These are phyloP conservation scores for Clostera curtula DNA, from an alignment of 2,888 invertebrate species.

Conservation along the genomic window DNA sequence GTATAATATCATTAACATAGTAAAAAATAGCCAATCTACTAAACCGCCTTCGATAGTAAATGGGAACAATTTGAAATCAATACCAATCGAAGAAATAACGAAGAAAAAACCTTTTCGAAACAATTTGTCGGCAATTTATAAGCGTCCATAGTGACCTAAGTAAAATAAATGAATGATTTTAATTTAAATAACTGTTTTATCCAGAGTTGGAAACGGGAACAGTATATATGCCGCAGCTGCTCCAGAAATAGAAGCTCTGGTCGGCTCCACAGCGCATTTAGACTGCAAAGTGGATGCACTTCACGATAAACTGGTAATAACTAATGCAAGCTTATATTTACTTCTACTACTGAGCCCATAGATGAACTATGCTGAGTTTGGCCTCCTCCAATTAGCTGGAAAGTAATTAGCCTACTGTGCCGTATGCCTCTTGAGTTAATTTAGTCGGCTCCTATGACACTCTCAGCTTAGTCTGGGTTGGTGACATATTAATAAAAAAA, in stretches of 20 bases:
- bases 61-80: too few species aligned
- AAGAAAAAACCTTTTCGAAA: too few species aligned
- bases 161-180: constrained; percentile 9
- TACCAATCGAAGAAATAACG: too few species aligned
- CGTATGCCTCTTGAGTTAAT: constrained; percentile 4
- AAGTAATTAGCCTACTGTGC: not conserved
- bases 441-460: constrained; percentile 5
- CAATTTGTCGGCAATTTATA: too few species aligned
- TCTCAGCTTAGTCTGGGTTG: too few species aligned
- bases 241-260: constrained; percentile 60
- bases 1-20: too few species aligned
- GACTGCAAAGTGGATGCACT: constrained; percentile 69
- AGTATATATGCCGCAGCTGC: constrained; percentile 63
- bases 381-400: constrained; percentile 7
- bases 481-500: constrained; percentile 12
- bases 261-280: constrained; percentile 61
- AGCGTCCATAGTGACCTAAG: too few species aligned
- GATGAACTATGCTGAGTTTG: constrained; percentile 6
- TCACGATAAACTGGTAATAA: constrained; percentile 69
- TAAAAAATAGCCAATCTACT: too few species aligned
- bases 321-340: constrained; percentile 26
- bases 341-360: not conserved
- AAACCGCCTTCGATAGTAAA: too few species aligned
- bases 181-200: constrained; percentile 9
- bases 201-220: constrained; percentile 49